Conservation (phyloP, 1,140 invertebrate genomes). For the Nasonia giraulti region DNA sequence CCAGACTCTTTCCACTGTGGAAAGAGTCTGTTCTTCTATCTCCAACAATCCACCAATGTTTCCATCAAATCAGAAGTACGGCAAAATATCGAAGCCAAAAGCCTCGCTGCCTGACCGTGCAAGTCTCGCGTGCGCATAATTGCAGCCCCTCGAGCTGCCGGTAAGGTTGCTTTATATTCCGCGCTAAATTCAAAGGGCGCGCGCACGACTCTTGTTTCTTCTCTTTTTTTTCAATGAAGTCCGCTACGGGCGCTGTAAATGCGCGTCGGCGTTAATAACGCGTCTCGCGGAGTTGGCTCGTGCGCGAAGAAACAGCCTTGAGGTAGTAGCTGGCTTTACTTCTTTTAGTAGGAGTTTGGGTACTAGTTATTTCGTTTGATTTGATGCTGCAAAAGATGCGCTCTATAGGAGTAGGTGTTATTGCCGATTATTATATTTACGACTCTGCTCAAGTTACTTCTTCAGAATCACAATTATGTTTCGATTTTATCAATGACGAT, state of each 20-base stretch:
- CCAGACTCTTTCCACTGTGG: too few relatives aligned
- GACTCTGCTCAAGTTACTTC: too few relatives aligned
- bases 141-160: conserved; percentile 63
- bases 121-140: conserved; percentile 69
- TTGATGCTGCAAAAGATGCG: too few relatives aligned
- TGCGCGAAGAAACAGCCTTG: not conserved
- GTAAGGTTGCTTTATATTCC: conserved; percentile 61
- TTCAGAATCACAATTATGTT: too few relatives aligned
- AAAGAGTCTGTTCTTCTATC: not conserved
- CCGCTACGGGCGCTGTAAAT: not conserved
- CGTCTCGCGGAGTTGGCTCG: not conserved
- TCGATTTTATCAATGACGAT: too few relatives aligned
- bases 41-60: not conserved
- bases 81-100: not conserved
- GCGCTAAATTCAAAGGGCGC: conserved; percentile 60
- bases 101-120: not conserved
- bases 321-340: not conserved
- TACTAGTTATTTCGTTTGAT: not conserved
- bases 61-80: not conserved
- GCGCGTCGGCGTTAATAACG: not conserved
- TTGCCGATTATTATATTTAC: too few relatives aligned
- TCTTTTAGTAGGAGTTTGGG: not conserved
- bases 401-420: too few relatives aligned
- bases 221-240: not conserved
- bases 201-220: not conserved